phyloP scores from a whole-genome alignment of 2,888 invertebrate species.

The Pollenia amentaria region DNA sequence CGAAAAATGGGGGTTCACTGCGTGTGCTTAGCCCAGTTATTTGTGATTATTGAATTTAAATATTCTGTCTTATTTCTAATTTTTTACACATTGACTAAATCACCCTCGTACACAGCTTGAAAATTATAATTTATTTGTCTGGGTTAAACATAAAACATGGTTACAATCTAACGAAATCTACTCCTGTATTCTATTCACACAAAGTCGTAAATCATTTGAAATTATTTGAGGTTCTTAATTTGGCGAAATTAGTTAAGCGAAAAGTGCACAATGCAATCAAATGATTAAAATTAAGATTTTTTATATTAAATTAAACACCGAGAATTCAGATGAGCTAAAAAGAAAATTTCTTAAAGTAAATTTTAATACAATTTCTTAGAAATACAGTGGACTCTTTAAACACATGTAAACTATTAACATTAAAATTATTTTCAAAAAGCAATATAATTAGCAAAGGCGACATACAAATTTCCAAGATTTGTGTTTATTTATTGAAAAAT shows the following conservation, averaged over 20 bases:
- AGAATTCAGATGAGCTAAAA: background rate
- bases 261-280: constrained; percentile 28
- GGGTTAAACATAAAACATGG: constrained; percentile 17
- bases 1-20: too few species aligned
- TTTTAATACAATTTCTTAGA: background rate
- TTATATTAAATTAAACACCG: background rate
- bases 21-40: too few species aligned
- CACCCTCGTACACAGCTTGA: background rate
- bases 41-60: too few species aligned
- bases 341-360: too few species aligned
- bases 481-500: too few species aligned
- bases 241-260: constrained; percentile 1
- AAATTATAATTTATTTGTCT: constrained; percentile 24
- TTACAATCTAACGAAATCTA: constrained; percentile 30
- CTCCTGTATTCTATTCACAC: background rate
- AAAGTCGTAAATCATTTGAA: constrained; percentile 45
- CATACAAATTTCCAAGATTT: too few species aligned
- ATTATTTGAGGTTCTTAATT: constrained; percentile 40
- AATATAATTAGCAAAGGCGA: too few species aligned
- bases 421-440: too few species aligned
- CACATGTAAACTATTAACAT: background rate
- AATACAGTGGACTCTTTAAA: background rate
- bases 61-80: too few species aligned
- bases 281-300: constrained; percentile 20
- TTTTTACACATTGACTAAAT: background rate